Percentiles rank a stretch among this genome's conserved stretches.
These are phyloP conservation scores for Agraylea sexmaculata DNA, from an alignment of 1,140 invertebrate genomes.

Conservation along the genomic window DNA sequence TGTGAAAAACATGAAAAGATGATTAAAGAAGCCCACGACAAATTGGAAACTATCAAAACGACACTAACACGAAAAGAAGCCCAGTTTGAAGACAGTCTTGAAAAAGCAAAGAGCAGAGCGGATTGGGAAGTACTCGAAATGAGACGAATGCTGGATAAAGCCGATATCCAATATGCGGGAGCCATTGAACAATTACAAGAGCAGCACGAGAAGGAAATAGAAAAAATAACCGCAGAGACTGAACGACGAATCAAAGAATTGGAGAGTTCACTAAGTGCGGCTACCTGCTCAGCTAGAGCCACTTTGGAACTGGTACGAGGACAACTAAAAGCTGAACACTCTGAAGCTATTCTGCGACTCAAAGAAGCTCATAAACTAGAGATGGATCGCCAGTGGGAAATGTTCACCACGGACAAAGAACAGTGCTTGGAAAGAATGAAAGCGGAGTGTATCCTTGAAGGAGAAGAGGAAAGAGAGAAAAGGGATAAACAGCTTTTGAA, in stretches of 20 bases:
- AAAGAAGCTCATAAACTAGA: constrained; percentile 36
- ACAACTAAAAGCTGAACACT: constrained; percentile 31
- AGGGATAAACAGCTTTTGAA: constrained; percentile 33
- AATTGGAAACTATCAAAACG: constrained; percentile 35
- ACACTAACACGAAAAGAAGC: constrained; percentile 30
- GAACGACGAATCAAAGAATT: constrained; percentile 26
- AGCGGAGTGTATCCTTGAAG: constrained; percentile 34
- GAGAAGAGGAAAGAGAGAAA: constrained; percentile 35
- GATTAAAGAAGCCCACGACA: constrained; percentile 13
- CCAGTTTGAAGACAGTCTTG: constrained; percentile 29
- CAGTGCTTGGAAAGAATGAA: constrained; percentile 37
- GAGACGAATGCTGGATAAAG: constrained; percentile 33
- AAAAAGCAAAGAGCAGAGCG: constrained; percentile 32
- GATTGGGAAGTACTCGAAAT: constrained; percentile 39
- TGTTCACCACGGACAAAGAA: constrained; percentile 38
- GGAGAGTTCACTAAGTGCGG: constrained; percentile 28
- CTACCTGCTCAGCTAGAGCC: constrained; percentile 28
- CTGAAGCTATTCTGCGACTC: constrained; percentile 32
- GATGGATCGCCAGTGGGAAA: constrained; percentile 39
- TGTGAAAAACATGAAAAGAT: constrained; percentile 13
- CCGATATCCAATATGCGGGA: constrained; percentile 34
- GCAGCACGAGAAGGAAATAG: constrained; percentile 33
- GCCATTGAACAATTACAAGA: constrained; percentile 31
- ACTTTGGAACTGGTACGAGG: constrained; percentile 29
- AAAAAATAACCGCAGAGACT: constrained; percentile 32